Evolutionary conservation across 2,113 vertebrate genomes (phyloP), one percentile per base, ranked within the genome.

Genomic region (Ammodramus savannarum): DNA sequence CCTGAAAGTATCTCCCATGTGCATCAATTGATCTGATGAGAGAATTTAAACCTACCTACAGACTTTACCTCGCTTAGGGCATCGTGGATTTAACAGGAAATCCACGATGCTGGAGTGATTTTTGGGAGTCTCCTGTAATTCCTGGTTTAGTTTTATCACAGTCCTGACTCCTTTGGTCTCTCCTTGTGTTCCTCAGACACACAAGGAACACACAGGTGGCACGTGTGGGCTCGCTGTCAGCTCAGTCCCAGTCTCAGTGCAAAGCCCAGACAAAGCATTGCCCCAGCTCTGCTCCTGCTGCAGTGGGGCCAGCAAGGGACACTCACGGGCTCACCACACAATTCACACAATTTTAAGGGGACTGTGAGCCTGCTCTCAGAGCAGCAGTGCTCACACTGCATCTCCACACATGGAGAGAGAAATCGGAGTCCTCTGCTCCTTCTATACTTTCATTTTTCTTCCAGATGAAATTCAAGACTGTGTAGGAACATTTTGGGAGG

Each of bases 211-310:
- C 39, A 41, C 39, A 41, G 39, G 39, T 41, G 62, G 52, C 13
- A 62, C 52, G 8, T 1, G 0, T 3, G 34, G 38, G 20, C 52
- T 93, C 0, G 0, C n/a, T 57, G 49, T 48, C 77, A 51, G 39
- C 84, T 52, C 38, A 16, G 54, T 51, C 29, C 6, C 54, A 48
- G 48, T 16, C 32, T 9, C 23, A 7, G 26, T 21, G 49, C 59
- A 52, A 54, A 74, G 17, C 26, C 29, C 52, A 25, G 23, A 9
- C 6, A 32, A 43, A 66, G 73, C 8, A 0, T 18, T 19, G 8
- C 21, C 1, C 43, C 25, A 59, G 38, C 61, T 61, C 61, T 44
- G 58, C 49, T 79, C 22, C 1, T 27, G 52, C n/a, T 0, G 0
- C 71, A 63, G 46, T 16, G n/a, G 59, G 75, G 55, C 48, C 66